Base-by-base conservation (phyloP, 2,113 vertebrate species). In the Atlantisia rogersi region DNA sequence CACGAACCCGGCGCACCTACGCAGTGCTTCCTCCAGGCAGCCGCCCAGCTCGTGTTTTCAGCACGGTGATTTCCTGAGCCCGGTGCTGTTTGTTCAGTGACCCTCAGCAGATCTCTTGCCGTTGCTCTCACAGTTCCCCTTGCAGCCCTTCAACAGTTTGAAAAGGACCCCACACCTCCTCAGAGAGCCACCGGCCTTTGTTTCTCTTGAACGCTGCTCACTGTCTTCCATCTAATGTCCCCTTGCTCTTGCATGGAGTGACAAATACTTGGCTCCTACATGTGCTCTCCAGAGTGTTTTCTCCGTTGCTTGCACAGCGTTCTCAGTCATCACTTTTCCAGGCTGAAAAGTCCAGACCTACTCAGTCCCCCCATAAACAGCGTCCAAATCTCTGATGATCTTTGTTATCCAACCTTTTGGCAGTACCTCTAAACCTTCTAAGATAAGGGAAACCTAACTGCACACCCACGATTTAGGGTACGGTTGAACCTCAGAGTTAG, bases 11-110 rank as follows among this genome's bases (percentile, higher is more conserved):
- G 7, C 19, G 1, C 3, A 3, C 7, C 2, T 4, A 3, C 26
- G 1, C 9, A 0, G 0, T 21, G 6, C 13, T 18, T 55, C 39
- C 29, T 7, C 10, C 26, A 28, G 11, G 55, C n/a, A 12, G 55
- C 4, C 4, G 62, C 18, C 15, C 40, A 6, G 15, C 6, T 5
- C 7, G 12, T 64, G 1, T 48, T 48, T 81, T 12, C 22, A 58
- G 40, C 29, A 4, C 14, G 7, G 15, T 25, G 39, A 5, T 50
- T 62, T 77, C 29, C 31, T 13, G 29, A 58, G 64, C 16, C 22
- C 2, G 0, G 7, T 14, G 40, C 26, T 11, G 28, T 37, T 20
- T 46, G 48, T 11, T 39, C 21, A 12, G 35, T 29, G 35, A 7
- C 24, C 26, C 52, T 10, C 40, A 4, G 50, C 31, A 56, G 21